Evolutionary conservation across 2,888 invertebrate species (phyloP).

Genomic region (Ectemnius continuus): DNA sequence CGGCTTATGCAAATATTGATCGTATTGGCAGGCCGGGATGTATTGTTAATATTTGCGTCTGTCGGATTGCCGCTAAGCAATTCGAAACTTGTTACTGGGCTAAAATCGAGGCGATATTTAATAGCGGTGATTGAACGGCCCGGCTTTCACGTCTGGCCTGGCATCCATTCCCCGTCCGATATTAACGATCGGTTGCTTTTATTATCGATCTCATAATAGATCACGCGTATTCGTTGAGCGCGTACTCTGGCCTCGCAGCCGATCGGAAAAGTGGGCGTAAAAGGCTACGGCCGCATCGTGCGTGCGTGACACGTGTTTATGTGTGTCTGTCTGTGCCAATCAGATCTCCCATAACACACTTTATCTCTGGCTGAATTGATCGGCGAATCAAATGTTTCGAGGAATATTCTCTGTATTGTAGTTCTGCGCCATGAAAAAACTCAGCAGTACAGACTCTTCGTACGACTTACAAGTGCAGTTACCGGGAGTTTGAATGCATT

Average conservation of each 20-base stretch:
- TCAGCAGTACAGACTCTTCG: not conserved
- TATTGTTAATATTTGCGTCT: constrained; percentile 54
- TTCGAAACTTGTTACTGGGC: constrained; percentile 42
- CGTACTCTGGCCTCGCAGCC: not conserved
- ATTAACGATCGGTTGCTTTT: constrained; percentile 23
- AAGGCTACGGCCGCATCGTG: not conserved
- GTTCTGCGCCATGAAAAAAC: not conserved
- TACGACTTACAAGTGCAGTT: not conserved
- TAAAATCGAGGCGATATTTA: constrained; percentile 35
- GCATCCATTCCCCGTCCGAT: constrained; percentile 11
- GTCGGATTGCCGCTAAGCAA: constrained; percentile 29
- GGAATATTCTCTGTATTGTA: not conserved
- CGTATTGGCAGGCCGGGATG: constrained; percentile 41
- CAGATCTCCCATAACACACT: not conserved
- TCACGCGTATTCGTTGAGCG: not conserved
- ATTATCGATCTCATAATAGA: constrained; percentile 10
- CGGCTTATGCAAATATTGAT: constrained; percentile 34
- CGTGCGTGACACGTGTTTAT: not conserved
- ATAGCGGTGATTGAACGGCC: constrained; percentile 36
- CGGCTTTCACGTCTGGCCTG: constrained; percentile 16
- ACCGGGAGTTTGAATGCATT: not conserved
- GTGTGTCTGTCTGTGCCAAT: not conserved
- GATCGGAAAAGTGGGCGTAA: constrained; percentile 8
- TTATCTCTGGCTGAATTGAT: not conserved
- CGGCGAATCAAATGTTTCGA: not conserved